Conservation (phyloP, 2,888 invertebrate species). For the Tethea ocularis region DNA sequence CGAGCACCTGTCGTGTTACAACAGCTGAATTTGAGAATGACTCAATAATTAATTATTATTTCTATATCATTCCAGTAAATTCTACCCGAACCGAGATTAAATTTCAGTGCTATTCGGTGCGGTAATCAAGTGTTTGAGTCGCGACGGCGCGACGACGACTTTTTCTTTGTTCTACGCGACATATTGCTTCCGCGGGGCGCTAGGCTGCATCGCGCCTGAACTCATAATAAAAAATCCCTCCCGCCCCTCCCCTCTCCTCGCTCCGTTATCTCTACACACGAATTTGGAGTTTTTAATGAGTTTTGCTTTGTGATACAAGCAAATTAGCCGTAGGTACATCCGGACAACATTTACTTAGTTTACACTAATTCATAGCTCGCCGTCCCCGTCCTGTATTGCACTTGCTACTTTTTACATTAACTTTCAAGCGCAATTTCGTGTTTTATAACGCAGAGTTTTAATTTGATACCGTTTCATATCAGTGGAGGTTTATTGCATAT, state of each 20-base stretch:
- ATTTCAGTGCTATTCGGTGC: not conserved
- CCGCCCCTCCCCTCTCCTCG: conserved; percentile 28
- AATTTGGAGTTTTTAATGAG: conserved; percentile 51
- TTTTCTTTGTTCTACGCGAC: conserved; percentile 28
- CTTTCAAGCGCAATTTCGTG: not conserved
- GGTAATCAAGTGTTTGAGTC: not conserved
- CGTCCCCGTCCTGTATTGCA: not conserved
- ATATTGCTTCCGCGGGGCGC: conserved; percentile 36
- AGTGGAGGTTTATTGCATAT: not conserved
- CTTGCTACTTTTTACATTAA: not conserved
- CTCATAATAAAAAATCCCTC: conserved; percentile 6
- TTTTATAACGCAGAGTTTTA: not conserved
- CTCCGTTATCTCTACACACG: conserved; percentile 9
- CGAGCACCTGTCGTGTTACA: too few relatives aligned
- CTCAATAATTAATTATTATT: not conserved
- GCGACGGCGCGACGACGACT: not conserved
- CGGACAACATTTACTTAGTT: not conserved
- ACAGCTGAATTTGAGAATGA: not conserved
- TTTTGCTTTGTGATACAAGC: conserved; percentile 52
- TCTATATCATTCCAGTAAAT: not conserved
- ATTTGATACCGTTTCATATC: not conserved
- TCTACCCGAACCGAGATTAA: not conserved
- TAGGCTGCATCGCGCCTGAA: not conserved
- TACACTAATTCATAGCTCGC: not conserved
- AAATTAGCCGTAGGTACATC: conserved; percentile 40